Evolutionary conservation across 1,140 invertebrate genomes (phyloP).

Genomic region (Vollenhovia emeryi): DNA sequence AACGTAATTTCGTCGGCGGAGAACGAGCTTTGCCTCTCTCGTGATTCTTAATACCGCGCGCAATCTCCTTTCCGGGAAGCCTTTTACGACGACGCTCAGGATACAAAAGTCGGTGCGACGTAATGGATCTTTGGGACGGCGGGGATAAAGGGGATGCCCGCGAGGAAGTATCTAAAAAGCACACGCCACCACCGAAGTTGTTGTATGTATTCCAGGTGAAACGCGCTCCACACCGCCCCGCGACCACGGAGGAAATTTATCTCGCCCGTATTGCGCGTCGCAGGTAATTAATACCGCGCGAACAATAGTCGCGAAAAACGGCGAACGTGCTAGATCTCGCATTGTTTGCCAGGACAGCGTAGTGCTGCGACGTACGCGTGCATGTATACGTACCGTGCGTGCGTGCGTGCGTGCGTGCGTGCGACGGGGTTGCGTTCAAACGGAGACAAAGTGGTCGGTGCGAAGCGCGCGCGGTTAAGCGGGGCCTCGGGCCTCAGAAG

Average conservation of each 20-base stretch:
- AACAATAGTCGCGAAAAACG: slow-evolving; percentile 48
- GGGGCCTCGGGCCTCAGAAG: slow-evolving; percentile 29
- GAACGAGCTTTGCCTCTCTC: slow-evolving; percentile 6
- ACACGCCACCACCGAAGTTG: neutral
- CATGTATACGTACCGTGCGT: neutral
- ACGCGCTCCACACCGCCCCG: neutral
- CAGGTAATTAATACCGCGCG: slow-evolving; percentile 44
- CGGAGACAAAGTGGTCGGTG: slow-evolving; percentile 49
- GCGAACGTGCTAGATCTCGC: slow-evolving; percentile 46
- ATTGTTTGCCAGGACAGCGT: slow-evolving; percentile 25
- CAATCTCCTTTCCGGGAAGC: slow-evolving; percentile 59
- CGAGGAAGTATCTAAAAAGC: slow-evolving; percentile 16
- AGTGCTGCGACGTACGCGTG: neutral
- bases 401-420: neutral
- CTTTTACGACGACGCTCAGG: slow-evolving; percentile 55
- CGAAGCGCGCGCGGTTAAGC: slow-evolving; percentile 47
- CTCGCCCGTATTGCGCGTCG: slow-evolving; percentile 26
- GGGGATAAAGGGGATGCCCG: slow-evolving; percentile 7
- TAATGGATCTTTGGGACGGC: slow-evolving; percentile 20
- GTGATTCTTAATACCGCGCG: neutral
- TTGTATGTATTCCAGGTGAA: neutral
- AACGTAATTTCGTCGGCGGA: neutral
- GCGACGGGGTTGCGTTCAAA: slow-evolving; percentile 62
- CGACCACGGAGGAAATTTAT: slow-evolving; percentile 2
- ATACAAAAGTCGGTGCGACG: neutral